Conservation (phyloP, 2,888 invertebrate genomes). For the Amorpha juglandis region DNA sequence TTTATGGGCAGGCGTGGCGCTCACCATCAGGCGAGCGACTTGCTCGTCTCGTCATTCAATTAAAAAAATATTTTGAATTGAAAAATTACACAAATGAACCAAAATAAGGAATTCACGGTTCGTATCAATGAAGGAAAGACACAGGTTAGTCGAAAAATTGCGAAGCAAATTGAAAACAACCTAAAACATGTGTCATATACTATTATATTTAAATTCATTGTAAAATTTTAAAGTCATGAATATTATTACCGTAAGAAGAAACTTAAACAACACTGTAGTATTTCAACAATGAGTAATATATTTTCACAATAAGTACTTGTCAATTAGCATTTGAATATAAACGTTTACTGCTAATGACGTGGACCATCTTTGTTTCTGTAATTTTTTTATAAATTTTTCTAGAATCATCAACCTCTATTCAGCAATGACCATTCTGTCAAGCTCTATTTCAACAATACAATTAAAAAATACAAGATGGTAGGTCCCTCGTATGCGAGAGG, state of each 20-base stretch:
- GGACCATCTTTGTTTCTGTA: neutral
- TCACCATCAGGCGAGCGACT: too few species aligned
- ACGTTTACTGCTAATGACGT: neutral
- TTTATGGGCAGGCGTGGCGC: too few species aligned
- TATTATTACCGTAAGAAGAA: neutral
- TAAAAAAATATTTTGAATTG: too few species aligned
- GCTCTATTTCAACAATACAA: too few species aligned
- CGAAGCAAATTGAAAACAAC: too few species aligned
- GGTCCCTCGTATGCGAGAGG: too few species aligned
- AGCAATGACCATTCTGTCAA: neutral
- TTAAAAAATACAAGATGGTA: too few species aligned
- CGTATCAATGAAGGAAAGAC: too few species aligned
- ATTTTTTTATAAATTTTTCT: neutral
- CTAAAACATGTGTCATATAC: neutral
- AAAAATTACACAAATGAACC: too few species aligned
- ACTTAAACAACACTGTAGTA: neutral
- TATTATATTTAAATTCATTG: neutral
- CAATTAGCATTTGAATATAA: neutral
- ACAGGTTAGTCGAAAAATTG: neutral
- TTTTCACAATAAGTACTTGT: neutral
- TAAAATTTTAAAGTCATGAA: neutral
- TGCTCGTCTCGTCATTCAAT: too few species aligned
- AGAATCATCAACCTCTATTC: neutral
- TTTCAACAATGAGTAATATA: neutral
- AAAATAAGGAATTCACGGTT: too few species aligned